Conservation (phyloP, 2,113 vertebrate species). For the Damaliscus lunatus region DNA sequence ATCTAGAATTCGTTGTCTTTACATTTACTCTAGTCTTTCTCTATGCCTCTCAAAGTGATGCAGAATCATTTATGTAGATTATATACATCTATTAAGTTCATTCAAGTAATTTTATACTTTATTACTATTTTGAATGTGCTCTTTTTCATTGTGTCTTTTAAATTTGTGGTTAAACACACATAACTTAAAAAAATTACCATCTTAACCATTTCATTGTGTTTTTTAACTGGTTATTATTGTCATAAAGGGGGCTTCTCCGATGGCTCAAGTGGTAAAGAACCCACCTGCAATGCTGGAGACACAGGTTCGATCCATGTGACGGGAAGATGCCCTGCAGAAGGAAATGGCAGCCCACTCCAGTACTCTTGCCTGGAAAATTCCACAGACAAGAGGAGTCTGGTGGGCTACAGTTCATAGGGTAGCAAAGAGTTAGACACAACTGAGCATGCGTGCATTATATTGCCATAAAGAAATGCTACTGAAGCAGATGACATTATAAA, state of each 20-base stretch:
- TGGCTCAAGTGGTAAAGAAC: background rate
- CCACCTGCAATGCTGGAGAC: background rate
- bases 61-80: background rate
- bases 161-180: background rate
- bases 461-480: background rate
- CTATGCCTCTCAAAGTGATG: background rate
- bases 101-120: background rate
- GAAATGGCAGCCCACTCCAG: background rate
- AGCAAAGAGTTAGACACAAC: background rate
- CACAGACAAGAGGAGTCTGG: background rate
- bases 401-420: background rate
- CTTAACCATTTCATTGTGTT: background rate
- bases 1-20: background rate
- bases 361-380: background rate
- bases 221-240: background rate
- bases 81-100: background rate
- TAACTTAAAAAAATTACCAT: background rate
- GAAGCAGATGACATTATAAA: background rate
- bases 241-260: background rate
- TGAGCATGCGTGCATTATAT: background rate
- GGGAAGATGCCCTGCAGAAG: background rate
- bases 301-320: fast-evolving
- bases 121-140: background rate
- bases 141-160: background rate
- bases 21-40: background rate